These are phyloP conservation scores for Kryptolebias marmoratus DNA, from an alignment of 2,113 vertebrate species.

Conservation along the genomic window DNA sequence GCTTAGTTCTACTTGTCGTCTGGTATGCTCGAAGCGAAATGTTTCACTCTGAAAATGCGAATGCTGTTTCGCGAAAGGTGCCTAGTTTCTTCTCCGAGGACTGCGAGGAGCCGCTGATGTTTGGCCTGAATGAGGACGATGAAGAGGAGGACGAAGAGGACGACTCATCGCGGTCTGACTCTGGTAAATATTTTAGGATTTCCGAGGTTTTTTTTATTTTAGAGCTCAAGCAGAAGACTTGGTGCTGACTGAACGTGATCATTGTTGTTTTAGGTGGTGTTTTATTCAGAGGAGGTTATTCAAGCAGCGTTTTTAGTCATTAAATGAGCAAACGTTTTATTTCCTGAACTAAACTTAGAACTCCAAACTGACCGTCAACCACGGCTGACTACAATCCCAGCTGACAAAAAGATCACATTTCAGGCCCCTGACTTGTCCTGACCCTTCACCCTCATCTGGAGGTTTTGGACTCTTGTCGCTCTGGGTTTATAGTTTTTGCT, in stretches of 20 bases:
- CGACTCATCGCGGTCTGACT: constrained; percentile 43
- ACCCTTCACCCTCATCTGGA: not conserved
- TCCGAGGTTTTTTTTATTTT: constrained; percentile 26
- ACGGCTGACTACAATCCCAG: constrained; percentile 28
- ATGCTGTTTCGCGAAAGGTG: constrained; percentile 30
- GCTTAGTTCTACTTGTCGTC: constrained; percentile 16
- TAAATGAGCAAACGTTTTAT: constrained; percentile 59
- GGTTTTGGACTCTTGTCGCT: constrained; percentile 27
- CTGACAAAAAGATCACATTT: constrained; percentile 52
- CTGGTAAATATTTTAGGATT: constrained; percentile 49
- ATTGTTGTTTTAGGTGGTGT: constrained; percentile 55
- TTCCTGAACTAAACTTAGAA: constrained; percentile 54
- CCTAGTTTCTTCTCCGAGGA: constrained; percentile 57
- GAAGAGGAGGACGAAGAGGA: constrained; percentile 65
- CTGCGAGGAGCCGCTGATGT: constrained; percentile 70
- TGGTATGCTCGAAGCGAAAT: constrained; percentile 8
- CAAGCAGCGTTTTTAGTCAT: constrained; percentile 34
- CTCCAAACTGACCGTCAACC: constrained; percentile 17
- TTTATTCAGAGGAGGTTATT: constrained; percentile 41
- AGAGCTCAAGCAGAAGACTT: constrained; percentile 26
- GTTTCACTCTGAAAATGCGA: constrained; percentile 5
- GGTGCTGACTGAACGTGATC: constrained; percentile 28
- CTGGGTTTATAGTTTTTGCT: constrained; percentile 26
- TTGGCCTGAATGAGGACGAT: constrained; percentile 67
- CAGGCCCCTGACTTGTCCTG: constrained; percentile 28